These are phyloP conservation scores for Psilanteris sp. DNA, from an alignment of 1,140 invertebrate species.

Conservation along the genomic window DNA sequence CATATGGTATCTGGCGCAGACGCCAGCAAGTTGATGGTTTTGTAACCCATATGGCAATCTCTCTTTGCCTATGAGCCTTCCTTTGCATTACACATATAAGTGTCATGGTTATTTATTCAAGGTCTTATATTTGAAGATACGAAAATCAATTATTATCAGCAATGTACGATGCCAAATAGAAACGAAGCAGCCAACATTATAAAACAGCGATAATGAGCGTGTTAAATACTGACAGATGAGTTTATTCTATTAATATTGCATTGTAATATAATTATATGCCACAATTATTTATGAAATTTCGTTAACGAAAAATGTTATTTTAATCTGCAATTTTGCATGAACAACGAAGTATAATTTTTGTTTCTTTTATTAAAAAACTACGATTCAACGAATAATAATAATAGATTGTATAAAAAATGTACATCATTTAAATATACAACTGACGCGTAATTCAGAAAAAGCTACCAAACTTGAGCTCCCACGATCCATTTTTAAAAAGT, in stretches of 20 bases:
- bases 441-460: too few relatives aligned
- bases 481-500: too few relatives aligned
- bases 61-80: constrained; percentile 42
- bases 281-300: too few relatives aligned
- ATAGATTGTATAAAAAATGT: too few relatives aligned
- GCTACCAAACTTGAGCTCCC: too few relatives aligned
- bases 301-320: too few relatives aligned
- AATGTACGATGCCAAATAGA: constrained; percentile 9
- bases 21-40: constrained; percentile 65
- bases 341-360: too few relatives aligned
- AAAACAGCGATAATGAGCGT: not conserved
- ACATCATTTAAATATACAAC: too few relatives aligned
- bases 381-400: too few relatives aligned
- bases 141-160: constrained; percentile 19
- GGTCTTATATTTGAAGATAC: constrained; percentile 19
- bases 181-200: constrained; percentile 3
- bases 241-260: not conserved
- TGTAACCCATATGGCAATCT: constrained; percentile 70
- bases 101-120: constrained; percentile 52
- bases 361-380: too few relatives aligned
- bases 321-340: too few relatives aligned
- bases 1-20: constrained; percentile 68
- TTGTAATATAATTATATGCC: too few relatives aligned
- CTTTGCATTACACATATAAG: constrained; percentile 29
- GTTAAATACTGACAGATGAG: not conserved